Conservation (phyloP, 2,888 invertebrate genomes). For the Ochropacha duplaris region DNA sequence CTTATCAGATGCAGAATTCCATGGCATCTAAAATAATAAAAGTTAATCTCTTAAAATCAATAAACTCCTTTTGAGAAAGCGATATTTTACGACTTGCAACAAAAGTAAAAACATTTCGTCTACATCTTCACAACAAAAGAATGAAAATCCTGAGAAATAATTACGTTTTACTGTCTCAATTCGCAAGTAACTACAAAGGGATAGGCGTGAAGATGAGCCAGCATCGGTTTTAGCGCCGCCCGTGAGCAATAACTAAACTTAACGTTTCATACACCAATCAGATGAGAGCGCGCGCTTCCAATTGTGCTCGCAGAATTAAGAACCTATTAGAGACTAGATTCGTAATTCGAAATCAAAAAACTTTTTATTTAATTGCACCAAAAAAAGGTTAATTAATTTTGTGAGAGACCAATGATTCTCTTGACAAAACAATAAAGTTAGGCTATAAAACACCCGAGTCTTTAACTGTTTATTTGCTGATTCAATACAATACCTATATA, state of each 20-base stretch:
- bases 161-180: slow-evolving; percentile 20
- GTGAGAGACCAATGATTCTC: not conserved
- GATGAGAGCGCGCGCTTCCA: slow-evolving; percentile 19
- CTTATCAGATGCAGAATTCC: not conserved
- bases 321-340: not conserved
- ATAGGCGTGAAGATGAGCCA: slow-evolving; percentile 31
- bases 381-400: not conserved
- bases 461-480: not conserved
- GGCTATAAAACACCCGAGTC: not conserved
- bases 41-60: not conserved
- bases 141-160: slow-evolving; percentile 14
- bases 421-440: not conserved
- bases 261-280: slow-evolving; percentile 30
- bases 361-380: slow-evolving; percentile 1
- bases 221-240: slow-evolving; percentile 34
- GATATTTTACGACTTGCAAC: not conserved
- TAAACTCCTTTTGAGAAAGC: not conserved
- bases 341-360: not conserved
- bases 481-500: slow-evolving; percentile 2
- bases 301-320: slow-evolving; percentile 22
- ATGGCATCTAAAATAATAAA: not conserved
- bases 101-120: not conserved
- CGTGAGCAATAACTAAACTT: slow-evolving; percentile 20
- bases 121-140: not conserved
- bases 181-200: slow-evolving; percentile 25